Evolutionary conservation across 2,888 invertebrate genomes (phyloP).

Genomic region (Polia nebulosa): DNA sequence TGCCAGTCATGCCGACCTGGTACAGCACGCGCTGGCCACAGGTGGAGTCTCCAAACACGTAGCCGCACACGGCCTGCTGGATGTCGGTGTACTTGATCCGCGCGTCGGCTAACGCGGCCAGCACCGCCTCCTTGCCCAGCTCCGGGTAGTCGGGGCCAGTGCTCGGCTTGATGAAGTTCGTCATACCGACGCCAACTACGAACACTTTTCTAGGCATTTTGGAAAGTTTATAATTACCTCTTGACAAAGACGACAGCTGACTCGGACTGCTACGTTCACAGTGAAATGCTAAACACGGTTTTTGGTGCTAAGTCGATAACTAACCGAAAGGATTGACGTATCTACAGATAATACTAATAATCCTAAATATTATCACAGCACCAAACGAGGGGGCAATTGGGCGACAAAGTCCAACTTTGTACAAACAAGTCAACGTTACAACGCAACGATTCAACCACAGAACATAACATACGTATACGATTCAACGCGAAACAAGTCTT

Average conservation of each 20-base stretch:
- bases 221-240: slow-evolving; percentile 84
- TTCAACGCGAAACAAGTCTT: slow-evolving; percentile 36
- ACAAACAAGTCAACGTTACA: slow-evolving; percentile 40
- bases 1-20: slow-evolving; percentile 98
- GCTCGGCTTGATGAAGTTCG: slow-evolving; percentile 99
- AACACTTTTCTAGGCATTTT: slow-evolving; percentile 93
- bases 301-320: slow-evolving; percentile 54
- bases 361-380: slow-evolving; percentile 50
- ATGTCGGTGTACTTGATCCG: slow-evolving; percentile 94
- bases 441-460: too few relatives aligned
- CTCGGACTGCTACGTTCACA: slow-evolving; percentile 71
- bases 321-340: slow-evolving; percentile 41
- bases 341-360: slow-evolving; percentile 56
- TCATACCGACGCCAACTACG: slow-evolving; percentile 99
- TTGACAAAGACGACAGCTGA: slow-evolving; percentile 76
- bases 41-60: slow-evolving; percentile 98
- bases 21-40: slow-evolving; percentile 98
- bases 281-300: slow-evolving; percentile 57
- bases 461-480: too few relatives aligned
- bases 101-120: slow-evolving; percentile 96
- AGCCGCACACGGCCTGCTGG: slow-evolving; percentile 97
- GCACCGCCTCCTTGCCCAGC: slow-evolving; percentile 98
- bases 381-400: slow-evolving; percentile 38
- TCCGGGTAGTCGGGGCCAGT: slow-evolving; percentile 98
- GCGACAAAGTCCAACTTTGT: slow-evolving; percentile 54